Evolutionary conservation across 2,113 vertebrate genomes (phyloP), one percentile per base, ranked within the genome.

Genomic region (Malurus cyaneus): DNA sequence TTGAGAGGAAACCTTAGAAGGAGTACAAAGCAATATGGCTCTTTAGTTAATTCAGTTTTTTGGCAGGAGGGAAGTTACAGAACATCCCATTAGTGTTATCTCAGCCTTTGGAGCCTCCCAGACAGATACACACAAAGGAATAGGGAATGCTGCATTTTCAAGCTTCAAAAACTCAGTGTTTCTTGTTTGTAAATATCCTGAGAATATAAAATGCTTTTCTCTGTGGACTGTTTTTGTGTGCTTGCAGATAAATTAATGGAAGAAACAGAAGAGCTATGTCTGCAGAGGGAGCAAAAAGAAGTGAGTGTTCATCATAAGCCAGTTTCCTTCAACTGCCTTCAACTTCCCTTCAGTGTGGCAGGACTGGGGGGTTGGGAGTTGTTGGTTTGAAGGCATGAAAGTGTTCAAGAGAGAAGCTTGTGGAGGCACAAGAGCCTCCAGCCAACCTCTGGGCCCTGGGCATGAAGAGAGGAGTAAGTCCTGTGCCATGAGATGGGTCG

Each of bases 181-280:
- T 77, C 24, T 8, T 31, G 8, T 28, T 65, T 46, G 50, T 87
- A 80, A 88, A 82, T 80, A 78, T 49, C 32, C 41, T 2, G 21
- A 12, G 64, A 53, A 36, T 76, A 69, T n/a, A 49, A 67, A 84
- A 47, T 60, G 25, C 74, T 91, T 91, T 91, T 72, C 54, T 86
- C 42, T 77, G n/a, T 41, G 36, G 59, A 16, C 52, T 32, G 88
- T 29, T 32, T 61, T 24, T 53, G 61, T 96, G 34, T 94, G 67
- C 86, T 95, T 97, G 62, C 97, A 99, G 99, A 99, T 97, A 99
- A 99, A 95, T 97, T 99, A 92, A 99, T 99, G 99, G 99, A 99
- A 69, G 99, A 99, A 97, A 99, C 99, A 0, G 99, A 99, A 90
- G 99, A 99, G 91, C 97, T 99, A 9, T 99, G 98, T 78, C 98